Conservation (phyloP, 2,797 vertebrate species). For the Sebastes cheni region DNA sequence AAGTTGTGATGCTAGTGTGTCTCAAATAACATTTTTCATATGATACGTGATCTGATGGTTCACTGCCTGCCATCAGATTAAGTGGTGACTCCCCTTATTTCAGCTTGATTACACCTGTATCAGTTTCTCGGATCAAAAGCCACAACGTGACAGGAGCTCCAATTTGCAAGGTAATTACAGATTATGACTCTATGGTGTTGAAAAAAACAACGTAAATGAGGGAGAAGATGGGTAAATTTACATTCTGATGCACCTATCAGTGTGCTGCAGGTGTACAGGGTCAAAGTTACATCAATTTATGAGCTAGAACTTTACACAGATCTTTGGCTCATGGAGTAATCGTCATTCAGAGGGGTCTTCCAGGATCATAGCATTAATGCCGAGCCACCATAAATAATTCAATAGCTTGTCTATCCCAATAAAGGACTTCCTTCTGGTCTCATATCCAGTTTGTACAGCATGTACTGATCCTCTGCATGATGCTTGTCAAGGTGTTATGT, state of each 20-base stretch:
- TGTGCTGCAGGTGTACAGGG: constrained; percentile 10
- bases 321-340: constrained; percentile 53
- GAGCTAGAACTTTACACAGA: constrained; percentile 29
- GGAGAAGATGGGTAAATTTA: constrained; percentile 13
- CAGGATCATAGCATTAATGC: constrained; percentile 64
- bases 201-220: constrained; percentile 8
- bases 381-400: constrained; percentile 65
- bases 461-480: constrained; percentile 26
- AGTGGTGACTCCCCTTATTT: not conserved
- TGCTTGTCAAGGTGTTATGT: constrained; percentile 73
- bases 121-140: constrained; percentile 32
- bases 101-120: constrained; percentile 21
- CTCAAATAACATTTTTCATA: constrained; percentile 27
- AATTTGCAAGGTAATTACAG: constrained; percentile 49
- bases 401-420: constrained; percentile 60
- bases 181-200: constrained; percentile 15
- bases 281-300: constrained; percentile 25
- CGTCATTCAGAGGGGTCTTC: constrained; percentile 50
- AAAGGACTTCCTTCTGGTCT: constrained; percentile 48
- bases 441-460: constrained; percentile 48
- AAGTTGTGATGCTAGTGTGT: constrained; percentile 2
- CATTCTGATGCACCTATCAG: constrained; percentile 34
- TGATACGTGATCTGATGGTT: constrained; percentile 24
- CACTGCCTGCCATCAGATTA: constrained; percentile 24
- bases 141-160: constrained; percentile 21